Conservation (phyloP, 2,113 vertebrate species). For the Anolis carolinensis region DNA sequence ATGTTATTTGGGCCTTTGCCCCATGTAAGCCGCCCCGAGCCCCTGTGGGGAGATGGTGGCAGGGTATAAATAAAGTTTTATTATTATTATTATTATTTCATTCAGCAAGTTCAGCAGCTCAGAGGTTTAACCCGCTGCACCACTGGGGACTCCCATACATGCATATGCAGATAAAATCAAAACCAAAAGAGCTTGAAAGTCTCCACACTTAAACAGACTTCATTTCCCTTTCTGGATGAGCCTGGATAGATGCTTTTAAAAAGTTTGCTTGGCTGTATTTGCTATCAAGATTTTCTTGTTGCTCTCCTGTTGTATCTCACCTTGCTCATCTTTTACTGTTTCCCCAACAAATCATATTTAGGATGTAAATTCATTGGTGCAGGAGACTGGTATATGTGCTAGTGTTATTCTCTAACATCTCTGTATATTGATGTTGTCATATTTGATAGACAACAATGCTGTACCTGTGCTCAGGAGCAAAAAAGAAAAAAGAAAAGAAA, state of each 20-base stretch:
- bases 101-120: too few relatives aligned
- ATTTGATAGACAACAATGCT: neutral
- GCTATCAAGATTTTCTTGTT: neutral
- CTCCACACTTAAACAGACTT: neutral
- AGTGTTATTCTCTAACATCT: neutral
- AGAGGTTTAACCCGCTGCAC: too few relatives aligned
- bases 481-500: too few relatives aligned
- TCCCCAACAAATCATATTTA: neutral
- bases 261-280: neutral
- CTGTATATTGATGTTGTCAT: neutral
- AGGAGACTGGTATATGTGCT: neutral
- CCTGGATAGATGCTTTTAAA: too few relatives aligned
- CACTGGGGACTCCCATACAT: too few relatives aligned
- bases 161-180: too few relatives aligned
- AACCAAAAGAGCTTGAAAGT: too few relatives aligned
- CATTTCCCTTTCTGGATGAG: neutral
- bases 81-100: too few relatives aligned
- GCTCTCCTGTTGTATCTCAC: neutral
- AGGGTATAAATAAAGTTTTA: too few relatives aligned
- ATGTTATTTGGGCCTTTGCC: too few relatives aligned
- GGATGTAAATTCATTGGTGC: neutral
- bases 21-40: too few relatives aligned
- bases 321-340: neutral
- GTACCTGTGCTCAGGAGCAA: neutral
- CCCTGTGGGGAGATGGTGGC: too few relatives aligned